Conservation (phyloP, 2,888 invertebrate genomes). For the Hoplodrina ambigua region DNA sequence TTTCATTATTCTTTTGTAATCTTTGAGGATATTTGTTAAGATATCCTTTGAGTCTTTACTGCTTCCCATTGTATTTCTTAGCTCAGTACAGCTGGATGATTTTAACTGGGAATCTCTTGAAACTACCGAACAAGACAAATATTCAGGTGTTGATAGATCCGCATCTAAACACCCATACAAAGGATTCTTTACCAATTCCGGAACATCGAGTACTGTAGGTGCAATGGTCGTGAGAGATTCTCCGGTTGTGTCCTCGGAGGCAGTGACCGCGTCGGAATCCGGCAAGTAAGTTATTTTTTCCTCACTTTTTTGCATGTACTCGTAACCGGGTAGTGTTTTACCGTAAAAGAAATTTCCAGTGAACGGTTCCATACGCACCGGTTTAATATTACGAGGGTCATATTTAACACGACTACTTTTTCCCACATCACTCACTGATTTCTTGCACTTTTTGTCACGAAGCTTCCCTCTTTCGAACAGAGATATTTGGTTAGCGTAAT, state of each 20-base stretch:
- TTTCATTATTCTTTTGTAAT: constrained; percentile 87
- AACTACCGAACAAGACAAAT: constrained; percentile 73
- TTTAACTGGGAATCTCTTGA: constrained; percentile 84
- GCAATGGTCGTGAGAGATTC: constrained; percentile 82
- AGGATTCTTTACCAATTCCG: constrained; percentile 84
- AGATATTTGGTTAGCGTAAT: constrained; percentile 87
- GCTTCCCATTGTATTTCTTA: constrained; percentile 80
- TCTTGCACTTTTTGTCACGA: constrained; percentile 81
- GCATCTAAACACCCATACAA: constrained; percentile 82
- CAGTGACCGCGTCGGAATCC: constrained; percentile 84
- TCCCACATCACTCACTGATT: constrained; percentile 83
- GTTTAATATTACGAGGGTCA: constrained; percentile 79
- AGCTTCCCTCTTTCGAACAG: constrained; percentile 83
- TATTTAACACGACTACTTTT: constrained; percentile 82
- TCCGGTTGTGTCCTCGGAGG: constrained; percentile 82
- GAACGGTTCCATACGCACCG: constrained; percentile 86
- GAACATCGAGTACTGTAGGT: constrained; percentile 81
- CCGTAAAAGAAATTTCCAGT: constrained; percentile 88
- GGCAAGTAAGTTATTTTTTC: constrained; percentile 85
- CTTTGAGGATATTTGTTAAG: constrained; percentile 79
- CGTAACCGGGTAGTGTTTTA: constrained; percentile 83
- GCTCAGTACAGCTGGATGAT: constrained; percentile 85
- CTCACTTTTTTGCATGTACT: constrained; percentile 80
- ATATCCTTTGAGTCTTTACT: constrained; percentile 75
- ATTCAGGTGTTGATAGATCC: constrained; percentile 78